Evolutionary conservation across 2,113 vertebrate genomes (phyloP).

Genomic region (Formicarius rufipectus): DNA sequence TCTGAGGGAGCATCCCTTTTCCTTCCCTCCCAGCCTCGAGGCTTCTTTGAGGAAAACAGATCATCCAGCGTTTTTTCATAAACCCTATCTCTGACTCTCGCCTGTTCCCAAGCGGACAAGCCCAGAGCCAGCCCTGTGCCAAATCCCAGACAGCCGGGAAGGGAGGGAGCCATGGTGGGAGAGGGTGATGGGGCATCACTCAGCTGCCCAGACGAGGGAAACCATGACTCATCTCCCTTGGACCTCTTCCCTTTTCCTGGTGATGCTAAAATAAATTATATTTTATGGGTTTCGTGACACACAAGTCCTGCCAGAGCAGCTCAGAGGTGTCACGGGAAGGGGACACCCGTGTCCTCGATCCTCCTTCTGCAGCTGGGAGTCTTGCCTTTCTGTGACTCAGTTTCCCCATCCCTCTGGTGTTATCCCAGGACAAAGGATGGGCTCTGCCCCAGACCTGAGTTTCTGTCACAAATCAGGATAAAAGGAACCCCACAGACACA

Average conservation of each 20-base stretch:
- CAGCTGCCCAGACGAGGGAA: background rate
- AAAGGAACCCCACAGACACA: rapidly evolving
- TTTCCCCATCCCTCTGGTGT: background rate
- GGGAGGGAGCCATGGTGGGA: background rate
- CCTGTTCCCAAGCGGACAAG: background rate
- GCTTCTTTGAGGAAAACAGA: background rate
- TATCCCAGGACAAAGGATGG: background rate
- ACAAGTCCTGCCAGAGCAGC: rapidly evolving
- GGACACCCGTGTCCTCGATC: background rate
- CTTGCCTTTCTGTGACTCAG: rapidly evolving
- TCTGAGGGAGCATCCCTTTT: no score
- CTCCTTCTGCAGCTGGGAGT: background rate
- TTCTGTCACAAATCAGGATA: rapidly evolving
- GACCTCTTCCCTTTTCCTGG: background rate
- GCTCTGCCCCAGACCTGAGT: background rate
- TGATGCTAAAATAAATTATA: background rate
- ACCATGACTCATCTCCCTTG: background rate
- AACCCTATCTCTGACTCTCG: background rate
- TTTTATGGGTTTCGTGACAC: background rate
- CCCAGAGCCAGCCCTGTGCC: rapidly evolving
- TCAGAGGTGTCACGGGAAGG: background rate
- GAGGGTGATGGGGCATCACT: background rate
- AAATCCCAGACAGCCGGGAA: background rate
- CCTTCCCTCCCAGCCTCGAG: rapidly evolving
- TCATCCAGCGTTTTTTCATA: background rate